Percentiles rank a stretch among this genome's conserved stretches.
Conservation (phyloP, 2,888 invertebrate genomes). For the Baccha elongata region DNA sequence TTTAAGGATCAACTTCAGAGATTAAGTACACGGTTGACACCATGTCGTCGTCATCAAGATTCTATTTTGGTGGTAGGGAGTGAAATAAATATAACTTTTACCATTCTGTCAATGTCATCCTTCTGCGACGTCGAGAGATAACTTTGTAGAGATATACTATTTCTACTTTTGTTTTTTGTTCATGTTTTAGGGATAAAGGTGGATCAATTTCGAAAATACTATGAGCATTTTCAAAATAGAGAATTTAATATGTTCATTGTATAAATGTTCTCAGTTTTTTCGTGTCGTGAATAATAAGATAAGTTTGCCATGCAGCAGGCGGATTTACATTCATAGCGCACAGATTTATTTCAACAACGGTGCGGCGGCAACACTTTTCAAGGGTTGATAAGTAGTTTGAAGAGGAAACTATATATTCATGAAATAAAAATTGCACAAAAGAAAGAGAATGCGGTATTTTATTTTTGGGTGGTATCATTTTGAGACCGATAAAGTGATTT, state of each 20-base stretch:
- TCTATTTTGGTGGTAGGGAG: neutral
- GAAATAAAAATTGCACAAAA: neutral
- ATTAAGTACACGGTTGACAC: constrained; percentile 10
- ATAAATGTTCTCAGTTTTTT: neutral
- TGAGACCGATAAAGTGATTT: no score
- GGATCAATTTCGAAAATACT: neutral
- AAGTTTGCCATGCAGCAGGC: neutral
- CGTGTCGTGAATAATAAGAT: constrained; percentile 13
- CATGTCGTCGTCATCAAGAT: neutral
- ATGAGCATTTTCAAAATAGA: neutral
- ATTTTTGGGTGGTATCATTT: no score
- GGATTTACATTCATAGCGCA: constrained; percentile 7
- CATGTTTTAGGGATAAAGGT: no score
- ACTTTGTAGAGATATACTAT: neutral
- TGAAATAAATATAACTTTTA: constrained; percentile 7
- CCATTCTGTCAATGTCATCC: constrained; percentile 1
- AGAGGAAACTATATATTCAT: neutral
- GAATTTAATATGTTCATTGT: constrained; percentile 15
- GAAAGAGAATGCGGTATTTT: no score
- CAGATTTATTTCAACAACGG: constrained; percentile 5
- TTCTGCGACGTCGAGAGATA: constrained; percentile 3
- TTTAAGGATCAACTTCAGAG: constrained; percentile 25
- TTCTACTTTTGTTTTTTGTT: no score
- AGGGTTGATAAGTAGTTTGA: neutral
- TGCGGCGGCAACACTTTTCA: neutral